Percentiles rank a stretch among this genome's conserved stretches.
Evolutionary conservation across 2,797 vertebrate species (phyloP).

Genomic region (Dicrostonyx torquatus): DNA sequence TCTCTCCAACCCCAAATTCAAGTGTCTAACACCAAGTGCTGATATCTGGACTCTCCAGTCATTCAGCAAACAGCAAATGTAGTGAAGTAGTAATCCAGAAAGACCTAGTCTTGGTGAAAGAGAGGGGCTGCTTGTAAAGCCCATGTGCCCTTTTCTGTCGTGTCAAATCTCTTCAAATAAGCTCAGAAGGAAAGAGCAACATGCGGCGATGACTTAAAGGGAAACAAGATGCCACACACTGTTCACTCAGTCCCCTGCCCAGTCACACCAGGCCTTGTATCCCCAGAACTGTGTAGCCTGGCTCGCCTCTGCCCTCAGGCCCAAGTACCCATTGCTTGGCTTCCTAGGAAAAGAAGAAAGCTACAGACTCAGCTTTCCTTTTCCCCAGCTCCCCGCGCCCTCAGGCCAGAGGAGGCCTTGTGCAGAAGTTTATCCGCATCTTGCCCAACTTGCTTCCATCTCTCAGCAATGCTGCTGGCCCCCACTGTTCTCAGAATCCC

Average conservation of each 20-base stretch:
- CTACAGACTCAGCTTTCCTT: background rate
- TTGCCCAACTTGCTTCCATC: background rate
- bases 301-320: background rate
- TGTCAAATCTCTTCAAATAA: slow-evolving; percentile 22
- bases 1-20: background rate
- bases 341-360: slow-evolving; percentile 9
- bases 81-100: background rate
- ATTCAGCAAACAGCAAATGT: slow-evolving; percentile 12
- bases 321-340: background rate
- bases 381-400: background rate
- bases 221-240: background rate
- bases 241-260: background rate
- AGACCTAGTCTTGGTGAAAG: background rate
- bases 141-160: background rate
- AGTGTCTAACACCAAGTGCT: background rate
- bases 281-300: background rate
- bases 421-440: background rate
- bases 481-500: slow-evolving; percentile 38
- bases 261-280: background rate
- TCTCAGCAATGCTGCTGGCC: background rate
- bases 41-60: background rate
- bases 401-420: background rate
- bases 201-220: background rate
- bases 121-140: background rate
- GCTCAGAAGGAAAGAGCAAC: slow-evolving; percentile 19